Base-by-base conservation (phyloP, 2,797 vertebrate species). In the Enteromius argenteus region DNA sequence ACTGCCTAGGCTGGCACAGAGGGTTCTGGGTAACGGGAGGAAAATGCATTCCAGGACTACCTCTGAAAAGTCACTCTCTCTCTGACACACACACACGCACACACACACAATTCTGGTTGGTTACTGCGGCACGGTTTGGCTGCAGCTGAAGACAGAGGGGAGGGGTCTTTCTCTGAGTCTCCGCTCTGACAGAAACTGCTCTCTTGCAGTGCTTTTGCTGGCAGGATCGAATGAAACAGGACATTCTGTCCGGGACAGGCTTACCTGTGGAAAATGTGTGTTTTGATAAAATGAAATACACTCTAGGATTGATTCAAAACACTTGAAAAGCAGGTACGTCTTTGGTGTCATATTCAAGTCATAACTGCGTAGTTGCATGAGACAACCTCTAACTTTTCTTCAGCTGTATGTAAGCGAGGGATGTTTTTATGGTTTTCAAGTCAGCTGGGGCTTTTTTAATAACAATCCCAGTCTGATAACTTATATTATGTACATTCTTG, bases 71-170 rank as follows among this genome's bases (percentile, higher is more conserved):
- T 76, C 78, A 84, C 71, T 32, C 64, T 35, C 81, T 80, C 77
- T 75, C 83, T 51, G 37, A 79, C 53, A 87, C 83, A 79, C 53
- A 87, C 83, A 83, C 75, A 79, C 80, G 84, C 80, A 79, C 77
- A 81, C 72, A 81, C 72, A n/a, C 67, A 78, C 67, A 60, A 68
- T 72, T 85, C 86, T 86, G 90, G 82, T 85, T 69, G 69, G 87
- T 92, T 93, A 91, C 85, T 92, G 89, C 91, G 90, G 91, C 66
- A 0, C 86, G 86, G 81, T 87, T 92, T 90, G 91, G 85, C 89
- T 87, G 82, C 84, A 83, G 89, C 87, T 91, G 35, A 87, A 82
- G 87, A 87, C 81, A 85, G 88, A 80, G 1, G 79, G 88, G 86
- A 79, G 86, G 80, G 86, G 79, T 85, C 67, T 72, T 35, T 39